Conservation (phyloP, 2,888 invertebrate species). For the Sinotaia quadrata region DNA sequence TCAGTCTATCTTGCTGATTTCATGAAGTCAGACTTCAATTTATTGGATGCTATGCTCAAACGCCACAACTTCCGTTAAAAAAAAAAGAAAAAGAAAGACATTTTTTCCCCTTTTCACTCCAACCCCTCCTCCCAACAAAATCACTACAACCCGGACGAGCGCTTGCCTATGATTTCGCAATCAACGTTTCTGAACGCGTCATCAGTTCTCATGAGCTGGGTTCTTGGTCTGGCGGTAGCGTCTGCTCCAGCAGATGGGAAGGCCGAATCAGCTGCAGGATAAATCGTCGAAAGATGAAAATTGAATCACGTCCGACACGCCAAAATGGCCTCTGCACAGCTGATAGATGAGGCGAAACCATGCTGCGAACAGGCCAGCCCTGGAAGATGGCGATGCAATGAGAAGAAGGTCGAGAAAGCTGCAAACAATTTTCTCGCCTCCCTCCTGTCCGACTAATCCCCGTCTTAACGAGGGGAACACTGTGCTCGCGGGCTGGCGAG, state of each 20-base stretch:
- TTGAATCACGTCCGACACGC: conserved; percentile 18
- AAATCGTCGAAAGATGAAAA: conserved; percentile 27
- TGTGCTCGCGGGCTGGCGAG: too few relatives aligned
- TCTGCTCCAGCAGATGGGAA: conserved; percentile 28
- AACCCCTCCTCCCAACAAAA: too few relatives aligned
- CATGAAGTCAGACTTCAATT: too few relatives aligned
- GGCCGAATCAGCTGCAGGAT: conserved; percentile 18
- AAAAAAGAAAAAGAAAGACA: too few relatives aligned
- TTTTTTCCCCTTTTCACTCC: too few relatives aligned
- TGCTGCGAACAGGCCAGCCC: conserved; percentile 2
- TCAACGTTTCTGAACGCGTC: conserved; percentile 18
- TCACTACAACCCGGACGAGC: too few relatives aligned
- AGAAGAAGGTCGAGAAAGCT: not conserved
- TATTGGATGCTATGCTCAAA: too few relatives aligned
- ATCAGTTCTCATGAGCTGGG: conserved; percentile 15
- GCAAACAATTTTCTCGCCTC: not conserved
- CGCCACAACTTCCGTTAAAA: too few relatives aligned
- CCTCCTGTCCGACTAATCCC: too few relatives aligned
- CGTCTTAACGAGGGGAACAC: too few relatives aligned
- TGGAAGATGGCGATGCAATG: conserved; percentile 19
- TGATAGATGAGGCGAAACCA: conserved; percentile 25
- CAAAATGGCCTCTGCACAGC: conserved; percentile 14
- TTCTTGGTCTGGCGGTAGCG: not conserved
- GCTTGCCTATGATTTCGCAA: conserved; percentile 25
- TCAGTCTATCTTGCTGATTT: too few relatives aligned